A percentile compares a stretch with the other conserved stretches of the same genome.
Evolutionary conservation across 2,888 invertebrate species (phyloP).

Genomic region (Alviniconcha strummeri): DNA sequence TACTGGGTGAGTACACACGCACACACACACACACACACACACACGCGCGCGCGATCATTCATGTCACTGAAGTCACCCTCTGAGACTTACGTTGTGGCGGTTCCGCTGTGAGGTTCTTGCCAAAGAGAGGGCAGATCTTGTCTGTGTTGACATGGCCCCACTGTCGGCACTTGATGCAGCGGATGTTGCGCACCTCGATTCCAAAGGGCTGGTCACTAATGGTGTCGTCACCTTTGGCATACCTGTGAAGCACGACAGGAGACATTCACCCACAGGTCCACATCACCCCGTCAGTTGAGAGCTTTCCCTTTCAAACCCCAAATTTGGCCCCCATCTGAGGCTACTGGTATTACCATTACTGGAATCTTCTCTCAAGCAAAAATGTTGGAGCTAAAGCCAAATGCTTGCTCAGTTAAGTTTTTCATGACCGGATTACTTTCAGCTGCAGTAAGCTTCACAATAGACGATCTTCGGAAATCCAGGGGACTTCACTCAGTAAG

Average conservation of each 20-base stretch:
- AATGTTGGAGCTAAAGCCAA: too few relatives aligned
- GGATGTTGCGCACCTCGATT: slow-evolving; percentile 85
- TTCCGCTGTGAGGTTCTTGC: slow-evolving; percentile 70
- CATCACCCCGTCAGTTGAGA: too few relatives aligned
- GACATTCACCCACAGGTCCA: background rate
- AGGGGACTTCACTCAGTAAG: too few relatives aligned
- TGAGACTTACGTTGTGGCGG: slow-evolving; percentile 67
- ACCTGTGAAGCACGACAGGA: slow-evolving; percentile 76
- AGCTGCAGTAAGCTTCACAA: too few relatives aligned
- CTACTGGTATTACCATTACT: too few relatives aligned
- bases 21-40: background rate
- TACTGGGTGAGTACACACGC: background rate
- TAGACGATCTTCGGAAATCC: too few relatives aligned
- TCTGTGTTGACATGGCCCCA: slow-evolving; percentile 98
- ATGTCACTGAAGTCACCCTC: too few relatives aligned
- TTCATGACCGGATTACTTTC: too few relatives aligned
- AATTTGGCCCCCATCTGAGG: too few relatives aligned
- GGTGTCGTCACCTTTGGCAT: slow-evolving; percentile 97
- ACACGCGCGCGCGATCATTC: background rate
- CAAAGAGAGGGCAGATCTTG: slow-evolving; percentile 95
- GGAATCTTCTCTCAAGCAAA: too few relatives aligned
- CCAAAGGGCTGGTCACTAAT: slow-evolving; percentile 99
- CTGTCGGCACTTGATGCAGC: slow-evolving; percentile 98
- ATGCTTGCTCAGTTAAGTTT: too few relatives aligned
- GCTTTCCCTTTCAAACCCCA: too few relatives aligned